Base-by-base conservation (phyloP, 53 echinoderm and acorn worm species). In the Apostichopus leukothele region DNA sequence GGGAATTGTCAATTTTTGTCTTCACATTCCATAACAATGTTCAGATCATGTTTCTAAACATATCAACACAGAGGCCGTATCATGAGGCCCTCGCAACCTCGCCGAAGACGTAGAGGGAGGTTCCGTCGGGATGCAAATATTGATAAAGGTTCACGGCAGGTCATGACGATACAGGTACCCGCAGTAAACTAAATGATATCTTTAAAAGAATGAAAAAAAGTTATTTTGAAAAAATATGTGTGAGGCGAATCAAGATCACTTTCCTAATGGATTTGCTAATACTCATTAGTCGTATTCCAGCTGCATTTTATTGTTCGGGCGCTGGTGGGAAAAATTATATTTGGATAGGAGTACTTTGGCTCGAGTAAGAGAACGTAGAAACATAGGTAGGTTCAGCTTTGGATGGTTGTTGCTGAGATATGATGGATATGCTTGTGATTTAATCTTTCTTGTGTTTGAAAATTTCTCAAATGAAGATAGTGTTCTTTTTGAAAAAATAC, bases 11-110 rank as follows among this genome's bases (percentile, higher is more conserved):
- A 71, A 71, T 80, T 80, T 80, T 80, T 55, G 54, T 59, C 59
- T 19, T 80, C 53, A 80, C 80, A 80, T 80, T 55, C 54, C 59
- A 59, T 80, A 80, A 80, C 80, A 80, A 80, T 53, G 80, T 55
- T 53, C 21, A 59, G 80, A 80, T 80, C 80, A 59, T 80, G 80
- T 80, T 80, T 80, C 80, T 59, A 80, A 80, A 80, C 80, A 80
- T 22, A 80, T 80, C 53, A 80, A 80, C 80, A 80, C 55, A 6
- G 80, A 80, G 80, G 80, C 80, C 80, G 80, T 55, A 55, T 80
- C 80, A 54, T 71, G 71, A 71, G 71, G 71, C 71, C 71, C 6
- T 19, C 3, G 18, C 18, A 71, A 6, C 71, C 71, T 6, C n/a
- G 39, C 39, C 3, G 39, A 39, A 39, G 39, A 18, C 71, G 71